phyloP scores from a whole-genome alignment of 2,113 vertebrate species.

The Genyomyrus donnyi region DNA sequence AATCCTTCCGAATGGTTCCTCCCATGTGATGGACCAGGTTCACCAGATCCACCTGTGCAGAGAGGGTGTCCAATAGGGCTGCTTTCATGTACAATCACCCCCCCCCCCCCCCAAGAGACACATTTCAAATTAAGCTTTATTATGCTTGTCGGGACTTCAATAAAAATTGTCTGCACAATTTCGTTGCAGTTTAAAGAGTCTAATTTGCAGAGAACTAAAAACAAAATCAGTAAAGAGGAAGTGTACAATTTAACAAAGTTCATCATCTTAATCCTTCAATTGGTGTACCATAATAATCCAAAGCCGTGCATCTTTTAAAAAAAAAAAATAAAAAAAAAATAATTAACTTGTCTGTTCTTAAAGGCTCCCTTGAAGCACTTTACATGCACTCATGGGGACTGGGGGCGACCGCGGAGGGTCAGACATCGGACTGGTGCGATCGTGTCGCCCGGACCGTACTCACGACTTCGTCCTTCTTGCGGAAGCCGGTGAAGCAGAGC shows the following conservation, averaged over 20 bases:
- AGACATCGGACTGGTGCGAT: neutral
- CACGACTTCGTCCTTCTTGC: constrained; percentile 91
- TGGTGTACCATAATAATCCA: neutral
- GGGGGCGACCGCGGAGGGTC: neutral
- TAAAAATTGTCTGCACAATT: neutral
- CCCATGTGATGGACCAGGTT: constrained; percentile 97
- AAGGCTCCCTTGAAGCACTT: neutral
- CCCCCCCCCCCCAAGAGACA: neutral
- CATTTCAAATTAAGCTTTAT: neutral
- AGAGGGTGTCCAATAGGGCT: neutral
- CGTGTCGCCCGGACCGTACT: constrained; percentile 42
- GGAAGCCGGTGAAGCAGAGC: constrained; percentile 91
- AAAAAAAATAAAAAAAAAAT: neutral
- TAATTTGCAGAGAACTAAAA: neutral
- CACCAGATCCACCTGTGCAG: constrained; percentile 76
- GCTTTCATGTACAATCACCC: neutral
- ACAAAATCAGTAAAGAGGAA: neutral
- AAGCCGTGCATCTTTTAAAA: neutral
- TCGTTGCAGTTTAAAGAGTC: neutral
- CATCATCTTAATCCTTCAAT: neutral
- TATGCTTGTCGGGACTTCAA: neutral
- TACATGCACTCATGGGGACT: neutral
- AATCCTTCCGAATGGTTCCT: constrained; percentile 86
- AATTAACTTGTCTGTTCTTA: neutral
- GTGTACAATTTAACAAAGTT: neutral